A percentile compares a stretch with the other conserved stretches of the same genome.
These are phyloP conservation scores for Odocoileus hemionus DNA, from an alignment of 2,113 vertebrate species.

Conservation along the genomic window DNA sequence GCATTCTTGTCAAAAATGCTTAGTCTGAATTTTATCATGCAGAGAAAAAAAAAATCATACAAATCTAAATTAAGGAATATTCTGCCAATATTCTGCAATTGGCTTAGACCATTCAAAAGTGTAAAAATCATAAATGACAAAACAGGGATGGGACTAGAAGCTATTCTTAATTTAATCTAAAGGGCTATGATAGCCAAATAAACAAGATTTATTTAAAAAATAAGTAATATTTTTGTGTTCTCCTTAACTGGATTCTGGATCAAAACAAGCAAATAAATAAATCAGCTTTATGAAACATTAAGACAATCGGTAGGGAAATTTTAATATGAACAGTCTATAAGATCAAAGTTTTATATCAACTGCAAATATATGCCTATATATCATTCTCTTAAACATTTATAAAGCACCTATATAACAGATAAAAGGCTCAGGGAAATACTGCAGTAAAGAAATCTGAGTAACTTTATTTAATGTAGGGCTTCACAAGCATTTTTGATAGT, in stretches of 20 bases:
- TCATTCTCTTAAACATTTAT: not conserved
- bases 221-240: not conserved
- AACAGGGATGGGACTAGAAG: not conserved
- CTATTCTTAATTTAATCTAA: constrained; percentile 6
- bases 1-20: not conserved
- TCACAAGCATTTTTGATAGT: not conserved
- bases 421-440: not conserved
- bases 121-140: not conserved
- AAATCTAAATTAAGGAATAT: constrained; percentile 15
- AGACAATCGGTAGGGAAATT: not conserved
- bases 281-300: not conserved
- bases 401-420: not conserved
- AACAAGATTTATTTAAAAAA: not conserved
- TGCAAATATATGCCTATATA: not conserved
- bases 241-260: not conserved
- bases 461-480: not conserved
- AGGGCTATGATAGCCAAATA: not conserved
- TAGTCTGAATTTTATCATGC: not conserved
- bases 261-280: constrained; percentile 21
- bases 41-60: not conserved
- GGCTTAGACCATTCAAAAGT: not conserved
- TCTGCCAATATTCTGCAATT: not conserved
- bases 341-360: not conserved
- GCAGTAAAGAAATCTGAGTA: not conserved
- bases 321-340: not conserved